Evolutionary conservation across 2,797 vertebrate species (phyloP).

Genomic region (Petrocephalus schoutedeni): DNA sequence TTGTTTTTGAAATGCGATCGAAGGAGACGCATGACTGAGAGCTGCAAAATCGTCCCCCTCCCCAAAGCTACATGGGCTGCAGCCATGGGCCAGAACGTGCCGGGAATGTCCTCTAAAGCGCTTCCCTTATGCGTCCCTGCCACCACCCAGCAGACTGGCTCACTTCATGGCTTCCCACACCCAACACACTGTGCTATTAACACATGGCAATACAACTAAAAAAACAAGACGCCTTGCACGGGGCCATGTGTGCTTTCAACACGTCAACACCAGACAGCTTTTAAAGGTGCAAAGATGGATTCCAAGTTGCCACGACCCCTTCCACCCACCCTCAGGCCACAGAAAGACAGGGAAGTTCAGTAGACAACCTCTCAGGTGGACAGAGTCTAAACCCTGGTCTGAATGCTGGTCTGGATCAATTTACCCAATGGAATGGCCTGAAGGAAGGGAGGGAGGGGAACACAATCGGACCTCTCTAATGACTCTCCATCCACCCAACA

Average conservation of each 20-base stretch:
- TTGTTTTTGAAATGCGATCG: conserved; percentile 37
- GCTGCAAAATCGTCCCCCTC: conserved; percentile 26
- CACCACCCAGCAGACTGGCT: neutral
- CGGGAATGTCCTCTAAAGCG: conserved; percentile 17
- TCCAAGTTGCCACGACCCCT: neutral
- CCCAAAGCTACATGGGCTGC: conserved; percentile 19
- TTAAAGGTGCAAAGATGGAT: neutral
- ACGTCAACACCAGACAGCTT: neutral
- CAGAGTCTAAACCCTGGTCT: neutral
- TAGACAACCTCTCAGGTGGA: neutral
- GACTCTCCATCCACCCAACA: conserved; percentile 48
- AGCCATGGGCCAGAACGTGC: conserved; percentile 20
- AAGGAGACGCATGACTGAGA: conserved; percentile 27
- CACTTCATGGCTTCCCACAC: conserved; percentile 38
- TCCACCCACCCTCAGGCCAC: neutral
- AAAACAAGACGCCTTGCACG: neutral
- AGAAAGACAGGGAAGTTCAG: neutral
- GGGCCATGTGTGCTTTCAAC: neutral
- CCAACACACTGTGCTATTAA: neutral
- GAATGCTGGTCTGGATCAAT: conserved; percentile 62
- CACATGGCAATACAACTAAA: neutral
- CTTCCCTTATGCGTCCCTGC: conserved; percentile 17
- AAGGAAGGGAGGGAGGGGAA: conserved; percentile 48
- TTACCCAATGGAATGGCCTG: conserved; percentile 54
- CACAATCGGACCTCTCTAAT: conserved; percentile 47